Evolutionary conservation across 2,797 vertebrate species (phyloP).

Genomic region (Enteromius treurensis): DNA sequence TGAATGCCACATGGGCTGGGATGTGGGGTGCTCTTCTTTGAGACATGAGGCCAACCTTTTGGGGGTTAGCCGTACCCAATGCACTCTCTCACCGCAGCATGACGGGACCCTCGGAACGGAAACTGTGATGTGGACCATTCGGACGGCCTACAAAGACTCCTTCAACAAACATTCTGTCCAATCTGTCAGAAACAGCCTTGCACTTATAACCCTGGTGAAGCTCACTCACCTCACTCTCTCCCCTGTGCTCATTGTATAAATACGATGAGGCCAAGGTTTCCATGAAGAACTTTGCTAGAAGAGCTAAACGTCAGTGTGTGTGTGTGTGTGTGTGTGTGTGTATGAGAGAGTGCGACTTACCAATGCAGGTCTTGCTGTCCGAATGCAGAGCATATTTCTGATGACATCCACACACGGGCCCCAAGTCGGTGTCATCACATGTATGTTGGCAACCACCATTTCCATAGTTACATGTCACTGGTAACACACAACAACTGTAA

Average conservation of each 20-base stretch:
- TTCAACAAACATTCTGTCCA: slow-evolving; percentile 36
- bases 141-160: slow-evolving; percentile 23
- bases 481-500: slow-evolving; percentile 62
- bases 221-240: slow-evolving; percentile 25
- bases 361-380: slow-evolving; percentile 95
- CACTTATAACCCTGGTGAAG: slow-evolving; percentile 33
- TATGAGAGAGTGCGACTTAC: slow-evolving; percentile 79
- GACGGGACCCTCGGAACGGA: background rate
- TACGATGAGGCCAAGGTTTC: slow-evolving; percentile 22
- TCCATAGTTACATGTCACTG: slow-evolving; percentile 99
- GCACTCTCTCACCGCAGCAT: background rate
- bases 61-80: background rate
- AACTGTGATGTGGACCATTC: slow-evolving; percentile 5
- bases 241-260: slow-evolving; percentile 47
- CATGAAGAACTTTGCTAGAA: slow-evolving; percentile 17
- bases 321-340: slow-evolving; percentile 26
- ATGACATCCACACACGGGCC: slow-evolving; percentile 93
- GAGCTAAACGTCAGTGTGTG: slow-evolving; percentile 10
- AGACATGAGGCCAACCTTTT: background rate
- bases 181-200: slow-evolving; percentile 33
- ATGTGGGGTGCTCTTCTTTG: background rate
- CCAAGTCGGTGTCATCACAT: slow-evolving; percentile 93
- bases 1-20: slow-evolving; percentile 2
- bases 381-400: slow-evolving; percentile 97
- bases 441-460: slow-evolving; percentile 98